Evolutionary conservation across 1,140 invertebrate genomes (phyloP).

Genomic region (Pygmarrhopalites habei): DNA sequence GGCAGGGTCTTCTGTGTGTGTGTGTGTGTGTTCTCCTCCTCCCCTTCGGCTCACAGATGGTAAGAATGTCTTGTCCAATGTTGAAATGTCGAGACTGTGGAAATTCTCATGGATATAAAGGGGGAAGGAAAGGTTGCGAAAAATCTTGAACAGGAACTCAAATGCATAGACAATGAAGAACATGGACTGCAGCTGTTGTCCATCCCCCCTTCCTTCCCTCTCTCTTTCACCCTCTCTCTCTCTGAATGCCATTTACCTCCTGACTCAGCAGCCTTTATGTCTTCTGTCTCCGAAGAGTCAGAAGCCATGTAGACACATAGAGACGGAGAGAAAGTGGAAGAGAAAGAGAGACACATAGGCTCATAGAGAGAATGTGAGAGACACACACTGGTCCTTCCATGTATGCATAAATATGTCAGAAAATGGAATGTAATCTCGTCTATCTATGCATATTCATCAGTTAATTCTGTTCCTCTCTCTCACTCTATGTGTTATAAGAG

Average conservation of each 20-base stretch:
- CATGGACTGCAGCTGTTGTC: slow-evolving; percentile 23
- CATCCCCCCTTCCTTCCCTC: not conserved
- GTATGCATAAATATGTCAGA: not conserved
- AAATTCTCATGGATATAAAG: no score
- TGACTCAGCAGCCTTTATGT: not conserved
- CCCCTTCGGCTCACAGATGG: slow-evolving; percentile 2
- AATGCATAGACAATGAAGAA: slow-evolving; percentile 18
- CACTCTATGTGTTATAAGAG: no score
- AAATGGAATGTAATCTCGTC: not conserved
- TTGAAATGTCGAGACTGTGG: not conserved
- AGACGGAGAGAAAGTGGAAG: no score
- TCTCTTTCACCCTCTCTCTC: no score
- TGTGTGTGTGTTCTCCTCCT: no score
- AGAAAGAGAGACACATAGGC: no score
- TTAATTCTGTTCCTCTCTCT: not conserved
- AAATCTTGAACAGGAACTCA: not conserved
- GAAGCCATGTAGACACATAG: no score
- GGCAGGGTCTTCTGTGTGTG: no score
- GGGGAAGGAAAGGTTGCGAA: not conserved
- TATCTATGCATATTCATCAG: slow-evolving; percentile 13
- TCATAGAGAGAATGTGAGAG: no score
- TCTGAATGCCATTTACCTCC: not conserved
- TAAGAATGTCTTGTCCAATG: slow-evolving; percentile 3
- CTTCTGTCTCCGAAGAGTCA: no score
- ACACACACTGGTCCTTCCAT: not conserved